Evolutionary conservation across 2,888 invertebrate species (phyloP).

Genomic region (Diaphora mendica): DNA sequence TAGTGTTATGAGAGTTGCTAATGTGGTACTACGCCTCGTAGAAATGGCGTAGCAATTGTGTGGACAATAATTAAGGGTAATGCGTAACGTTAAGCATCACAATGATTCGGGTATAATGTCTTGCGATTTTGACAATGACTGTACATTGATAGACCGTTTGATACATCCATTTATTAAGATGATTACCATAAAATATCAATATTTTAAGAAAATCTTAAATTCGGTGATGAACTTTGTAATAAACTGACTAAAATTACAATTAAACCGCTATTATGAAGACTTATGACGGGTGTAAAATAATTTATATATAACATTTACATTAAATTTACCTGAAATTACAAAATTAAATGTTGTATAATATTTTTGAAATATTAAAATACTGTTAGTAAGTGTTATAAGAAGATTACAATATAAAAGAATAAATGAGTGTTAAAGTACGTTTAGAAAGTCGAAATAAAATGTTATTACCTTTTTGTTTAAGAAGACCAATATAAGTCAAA

Average conservation of each 20-base stretch:
- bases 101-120: slow-evolving; percentile 71
- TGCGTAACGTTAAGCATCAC: slow-evolving; percentile 65
- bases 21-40: slow-evolving; percentile 75
- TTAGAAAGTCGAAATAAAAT: background rate
- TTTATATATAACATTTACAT: slow-evolving; percentile 29
- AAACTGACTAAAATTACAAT: slow-evolving; percentile 39
- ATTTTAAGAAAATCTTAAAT: slow-evolving; percentile 19
- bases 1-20: slow-evolving; percentile 81
- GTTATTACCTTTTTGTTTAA: background rate
- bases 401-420: background rate
- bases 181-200: slow-evolving; percentile 19
- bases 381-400: background rate
- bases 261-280: slow-evolving; percentile 31
- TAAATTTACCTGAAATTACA: slow-evolving; percentile 20
- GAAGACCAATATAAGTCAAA: background rate
- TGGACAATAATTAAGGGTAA: slow-evolving; percentile 80
- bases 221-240: slow-evolving; percentile 18
- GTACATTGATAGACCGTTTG: slow-evolving; percentile 51
- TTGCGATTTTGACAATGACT: slow-evolving; percentile 74
- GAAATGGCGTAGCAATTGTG: slow-evolving; percentile 77
- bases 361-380: slow-evolving; percentile 10
- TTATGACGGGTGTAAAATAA: slow-evolving; percentile 29
- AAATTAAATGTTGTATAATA: slow-evolving; percentile 11
- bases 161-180: slow-evolving; percentile 19
- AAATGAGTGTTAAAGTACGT: background rate